Conservation (phyloP, 2,113 vertebrate species). For the Pithys albifrons region DNA sequence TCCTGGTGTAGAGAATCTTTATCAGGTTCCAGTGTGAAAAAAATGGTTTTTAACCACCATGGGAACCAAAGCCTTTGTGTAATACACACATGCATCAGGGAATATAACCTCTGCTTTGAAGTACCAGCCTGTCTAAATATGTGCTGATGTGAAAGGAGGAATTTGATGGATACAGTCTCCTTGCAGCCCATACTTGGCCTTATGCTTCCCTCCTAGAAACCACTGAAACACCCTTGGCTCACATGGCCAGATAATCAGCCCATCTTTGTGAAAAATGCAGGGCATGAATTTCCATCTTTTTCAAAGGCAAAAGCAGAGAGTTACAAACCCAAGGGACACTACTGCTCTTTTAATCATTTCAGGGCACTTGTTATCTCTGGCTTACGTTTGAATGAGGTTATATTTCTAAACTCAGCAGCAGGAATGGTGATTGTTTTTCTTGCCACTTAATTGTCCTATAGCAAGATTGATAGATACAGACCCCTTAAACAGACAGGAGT, state of each 20-base stretch:
- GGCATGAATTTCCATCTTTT: not conserved
- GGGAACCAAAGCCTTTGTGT: not conserved
- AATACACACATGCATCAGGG: not conserved
- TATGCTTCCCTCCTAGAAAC: not conserved
- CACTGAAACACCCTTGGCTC: not conserved
- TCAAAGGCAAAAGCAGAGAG: not conserved
- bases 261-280: not conserved
- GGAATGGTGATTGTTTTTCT: not conserved
- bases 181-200: not conserved
- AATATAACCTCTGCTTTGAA: not conserved
- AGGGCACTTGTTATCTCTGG: not conserved
- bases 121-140: not conserved
- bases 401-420: not conserved
- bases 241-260: not conserved
- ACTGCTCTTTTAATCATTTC: not conserved
- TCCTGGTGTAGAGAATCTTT: not conserved
- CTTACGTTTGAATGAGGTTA: not conserved
- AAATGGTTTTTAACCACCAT: not conserved
- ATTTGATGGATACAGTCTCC: not conserved
- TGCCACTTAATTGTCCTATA: not conserved
- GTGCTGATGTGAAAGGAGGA: not conserved
- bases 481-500: not conserved
- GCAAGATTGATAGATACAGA: not conserved
- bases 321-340: not conserved
- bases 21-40: not conserved